Evolutionary conservation across 2,888 invertebrate genomes (phyloP), one percentile per base, ranked within the genome.

Genomic region (Heterodera filipjevi): DNA sequence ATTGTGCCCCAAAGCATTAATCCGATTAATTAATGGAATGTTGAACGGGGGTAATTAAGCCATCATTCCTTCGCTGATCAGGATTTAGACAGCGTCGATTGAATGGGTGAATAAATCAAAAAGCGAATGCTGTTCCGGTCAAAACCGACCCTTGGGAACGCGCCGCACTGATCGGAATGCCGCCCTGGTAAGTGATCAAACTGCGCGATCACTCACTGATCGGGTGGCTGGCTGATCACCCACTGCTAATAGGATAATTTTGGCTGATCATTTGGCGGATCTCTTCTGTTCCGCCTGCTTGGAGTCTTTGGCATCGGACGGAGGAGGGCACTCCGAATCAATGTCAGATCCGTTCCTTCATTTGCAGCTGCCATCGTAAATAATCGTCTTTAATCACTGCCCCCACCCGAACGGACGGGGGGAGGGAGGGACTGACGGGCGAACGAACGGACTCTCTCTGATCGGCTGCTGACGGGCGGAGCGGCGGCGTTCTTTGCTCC

Each of bases 401-500:
- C 44, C 44, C 44, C 59, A 27, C 1, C 53, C 53, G 22, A 59
- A 8, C 59, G 59, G 27, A 59, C n/a, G 6, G 59, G 27, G 10
- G n/a, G 59, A 39, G 39, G 59, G 27, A 2, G 22, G 59, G 1
- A 22, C 22, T 59, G n/a, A 27, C 27, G 27, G 59, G 59, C 22
- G n/a, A 27, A 22, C 39, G 39, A 12, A 39, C 39, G 8, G 39
- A 39, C 39, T n/a, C n/a, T n/a, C n/a, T n/a, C n/a, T n/a, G 39
- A 12, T 10, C 39, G 39, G 39, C n/a, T n/a, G 12, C 39, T 0
- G 39, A 2, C 39, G n/a, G 27, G n/a, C 8, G 59, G 27, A 6
- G 59, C 22, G n/a, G 59, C 22, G 59, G 59, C 59, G 59, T 59
- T 59, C 59, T 59, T 27, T 59, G 59, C 27, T n/a, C 59, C 59